Percentiles rank a stretch among this genome's conserved stretches.
phyloP scores from a whole-genome alignment of 1,140 invertebrate genomes.

The Plutomurus gul region DNA sequence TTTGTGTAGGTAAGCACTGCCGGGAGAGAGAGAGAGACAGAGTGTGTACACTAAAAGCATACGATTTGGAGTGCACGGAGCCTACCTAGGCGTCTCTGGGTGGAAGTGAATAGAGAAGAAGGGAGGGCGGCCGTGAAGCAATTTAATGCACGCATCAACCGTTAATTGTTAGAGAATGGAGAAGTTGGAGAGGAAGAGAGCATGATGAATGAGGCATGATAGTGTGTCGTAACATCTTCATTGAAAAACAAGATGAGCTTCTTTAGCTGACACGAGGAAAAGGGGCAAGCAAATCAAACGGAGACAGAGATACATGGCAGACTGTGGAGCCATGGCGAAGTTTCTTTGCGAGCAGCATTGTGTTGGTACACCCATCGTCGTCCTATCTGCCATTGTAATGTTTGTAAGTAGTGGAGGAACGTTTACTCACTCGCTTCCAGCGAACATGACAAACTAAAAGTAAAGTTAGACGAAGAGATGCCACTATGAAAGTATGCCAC shows the following conservation, averaged over 20 bases:
- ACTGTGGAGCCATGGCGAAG: background rate
- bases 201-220: conserved; percentile 10
- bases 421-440: too few relatives aligned
- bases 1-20: too few relatives aligned
- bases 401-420: background rate
- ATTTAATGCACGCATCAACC: background rate
- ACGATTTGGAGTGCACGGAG: too few relatives aligned
- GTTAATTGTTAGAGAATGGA: background rate
- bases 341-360: background rate
- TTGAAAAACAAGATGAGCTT: background rate
- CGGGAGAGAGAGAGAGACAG: too few relatives aligned
- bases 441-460: background rate
- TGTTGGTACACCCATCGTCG: background rate
- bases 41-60: too few relatives aligned
- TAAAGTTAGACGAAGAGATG: background rate
- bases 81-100: too few relatives aligned
- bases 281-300: background rate
- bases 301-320: conserved; percentile 10
- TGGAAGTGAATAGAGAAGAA: too few relatives aligned
- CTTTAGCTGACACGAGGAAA: background rate
- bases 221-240: background rate
- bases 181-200: background rate
- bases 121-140: too few relatives aligned
- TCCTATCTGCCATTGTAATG: too few relatives aligned
- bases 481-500: background rate